Evolutionary conservation across 1,140 invertebrate species (phyloP), one percentile per base, ranked within the genome.

Genomic region (Helicoverpa armigera): DNA sequence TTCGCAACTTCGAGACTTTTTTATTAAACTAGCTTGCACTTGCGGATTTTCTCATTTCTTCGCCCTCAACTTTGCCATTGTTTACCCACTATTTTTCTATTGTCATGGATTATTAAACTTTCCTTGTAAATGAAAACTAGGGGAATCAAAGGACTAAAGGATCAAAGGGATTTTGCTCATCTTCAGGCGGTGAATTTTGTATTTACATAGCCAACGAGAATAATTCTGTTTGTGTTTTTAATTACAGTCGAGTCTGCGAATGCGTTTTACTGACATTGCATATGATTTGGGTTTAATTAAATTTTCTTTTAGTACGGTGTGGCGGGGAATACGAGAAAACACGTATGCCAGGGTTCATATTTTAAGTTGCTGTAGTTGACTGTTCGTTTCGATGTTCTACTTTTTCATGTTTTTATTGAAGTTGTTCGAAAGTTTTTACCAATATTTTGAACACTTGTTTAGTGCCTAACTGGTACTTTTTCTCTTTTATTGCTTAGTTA

Each of bases 1-100:
- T 80, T 65, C 13, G 65, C 77, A 80, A 77, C 54, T 83, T 83
- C 54, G 53, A 35, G 70, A 65, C 53, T 82, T 79, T 82, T 79
- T 60, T 82, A 69, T 79, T 72, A 29, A 29, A 72, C 50, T 72
- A 72, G 50, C n/a, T 16, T 53, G 23, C 13, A 54, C 35, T 65
- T 43, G 63, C 35, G 35, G 31, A 43, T 65, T 48, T 65, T 65
- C 63, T 65, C 63, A 65, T 65, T 65, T 48, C 63, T 65, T 65
- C 13, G 14, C 13, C 31, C 53, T 60, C n/a, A 58, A 74, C 53
- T 74, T 60, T 48, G 12, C n/a, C 72, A 60, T 60, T 60, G 72
- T 74, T 54, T 73, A 73, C 29, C 53, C 63, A 48, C n/a, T 35
- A 5, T 54, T 54, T 60, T 31, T 29, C 58, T 65, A 65, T 77